Evolutionary conservation across 2,888 invertebrate species (phyloP).

Genomic region (Eupithecia pulchellata): DNA sequence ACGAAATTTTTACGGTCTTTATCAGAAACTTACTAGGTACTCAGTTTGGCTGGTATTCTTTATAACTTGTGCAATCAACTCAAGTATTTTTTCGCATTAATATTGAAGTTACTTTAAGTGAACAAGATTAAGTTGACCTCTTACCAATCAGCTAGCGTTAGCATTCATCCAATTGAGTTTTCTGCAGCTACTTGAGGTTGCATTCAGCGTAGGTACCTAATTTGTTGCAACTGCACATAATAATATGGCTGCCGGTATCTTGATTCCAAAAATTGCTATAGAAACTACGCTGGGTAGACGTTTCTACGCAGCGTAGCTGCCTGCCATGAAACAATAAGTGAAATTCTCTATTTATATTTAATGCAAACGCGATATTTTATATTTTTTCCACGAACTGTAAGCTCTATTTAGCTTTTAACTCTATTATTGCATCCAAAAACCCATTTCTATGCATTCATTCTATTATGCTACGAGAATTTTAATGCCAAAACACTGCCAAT

Average conservation of each 20-base stretch:
- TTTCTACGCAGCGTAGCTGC: neutral
- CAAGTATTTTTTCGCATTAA: neutral
- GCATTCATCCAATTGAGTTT: conserved; percentile 32
- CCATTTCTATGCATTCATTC: neutral
- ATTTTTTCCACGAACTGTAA: neutral
- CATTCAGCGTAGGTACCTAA: conserved; percentile 20
- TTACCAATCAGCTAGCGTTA: conserved; percentile 21
- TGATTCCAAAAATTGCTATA: neutral
- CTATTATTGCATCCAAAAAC: neutral
- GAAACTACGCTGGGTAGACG: neutral
- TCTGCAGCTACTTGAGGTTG: conserved; percentile 22
- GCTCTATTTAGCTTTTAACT: neutral
- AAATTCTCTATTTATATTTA: neutral
- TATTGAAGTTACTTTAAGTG: conserved; percentile 3
- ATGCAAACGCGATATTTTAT: neutral
- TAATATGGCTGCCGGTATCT: conserved; percentile 5
- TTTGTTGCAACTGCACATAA: conserved; percentile 23
- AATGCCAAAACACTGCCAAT: neutral
- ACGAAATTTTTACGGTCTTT: conserved; percentile 20
- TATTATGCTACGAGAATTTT: neutral
- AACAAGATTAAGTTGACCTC: conserved; percentile 25
- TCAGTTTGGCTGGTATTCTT: neutral
- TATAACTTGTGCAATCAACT: neutral
- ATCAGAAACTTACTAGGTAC: conserved; percentile 9
- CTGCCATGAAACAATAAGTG: neutral